Conservation (phyloP, 2,797 vertebrate species). For the Taeniopygia guttata region DNA sequence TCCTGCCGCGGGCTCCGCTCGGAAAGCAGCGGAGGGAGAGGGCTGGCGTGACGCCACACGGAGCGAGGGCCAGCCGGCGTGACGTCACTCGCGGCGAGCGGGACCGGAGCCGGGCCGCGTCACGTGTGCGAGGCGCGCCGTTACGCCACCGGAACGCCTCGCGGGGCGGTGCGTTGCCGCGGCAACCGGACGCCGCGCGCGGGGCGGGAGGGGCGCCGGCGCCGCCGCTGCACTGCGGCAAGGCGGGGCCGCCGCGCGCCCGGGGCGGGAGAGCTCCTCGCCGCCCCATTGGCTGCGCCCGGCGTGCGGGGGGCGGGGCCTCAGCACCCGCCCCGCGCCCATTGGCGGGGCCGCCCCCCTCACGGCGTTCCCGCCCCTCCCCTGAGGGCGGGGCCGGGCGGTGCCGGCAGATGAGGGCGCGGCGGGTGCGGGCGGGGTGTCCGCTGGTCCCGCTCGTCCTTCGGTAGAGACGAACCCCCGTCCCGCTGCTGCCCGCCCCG, state of each 20-base stretch:
- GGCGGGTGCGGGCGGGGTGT: background rate
- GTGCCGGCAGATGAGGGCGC: background rate
- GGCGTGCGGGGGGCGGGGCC: background rate
- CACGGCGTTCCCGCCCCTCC: background rate
- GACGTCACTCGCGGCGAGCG: background rate
- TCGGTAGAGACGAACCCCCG: background rate
- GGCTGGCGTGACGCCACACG: background rate
- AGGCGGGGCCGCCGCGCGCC: background rate
- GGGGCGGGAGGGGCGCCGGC: background rate
- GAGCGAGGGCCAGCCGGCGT: too few species aligned
- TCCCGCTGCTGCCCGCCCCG: background rate
- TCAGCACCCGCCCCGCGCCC: background rate
- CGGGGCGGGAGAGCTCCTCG: background rate
- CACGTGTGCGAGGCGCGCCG: background rate
- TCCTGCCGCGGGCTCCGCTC: background rate
- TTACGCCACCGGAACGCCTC: background rate
- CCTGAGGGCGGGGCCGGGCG: background rate
- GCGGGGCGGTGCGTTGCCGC: conserved; percentile 62
- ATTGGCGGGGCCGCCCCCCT: background rate
- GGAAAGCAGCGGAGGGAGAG: too few species aligned
- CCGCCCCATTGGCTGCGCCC: background rate
- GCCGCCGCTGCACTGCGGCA: conserved; percentile 87
- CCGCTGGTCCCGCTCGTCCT: background rate
- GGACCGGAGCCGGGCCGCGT: background rate
- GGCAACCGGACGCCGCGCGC: conserved; percentile 77